Evolutionary conservation across 2,888 invertebrate genomes (phyloP), one percentile per base, ranked within the genome.

Genomic region (Elaeidobius kamerunicus): DNA sequence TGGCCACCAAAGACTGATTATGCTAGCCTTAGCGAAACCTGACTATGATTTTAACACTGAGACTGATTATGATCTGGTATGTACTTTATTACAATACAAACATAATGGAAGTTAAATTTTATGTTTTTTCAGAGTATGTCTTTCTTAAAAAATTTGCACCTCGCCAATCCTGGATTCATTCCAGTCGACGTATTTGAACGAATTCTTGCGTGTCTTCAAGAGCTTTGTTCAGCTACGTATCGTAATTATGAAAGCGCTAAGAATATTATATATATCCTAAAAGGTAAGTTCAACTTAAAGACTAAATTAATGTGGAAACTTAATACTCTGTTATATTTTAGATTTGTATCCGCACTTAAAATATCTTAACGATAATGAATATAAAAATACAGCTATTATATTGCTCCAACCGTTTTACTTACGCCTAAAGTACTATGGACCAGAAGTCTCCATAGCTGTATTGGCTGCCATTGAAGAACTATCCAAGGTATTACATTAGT

Each of bases 391-490:
- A 32, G 59, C 61, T 23, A 58, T 69, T 28, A 51, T 40, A n/a
- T 50, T 69, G 39, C 50, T 69, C 28, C 48, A 61, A 50, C 63
- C 65, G 2, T 70, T 72, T 62, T 70, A 64, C 56, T 36, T 58
- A 7, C 53, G 63, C 28, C 56, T 57, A 27, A 20, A 53, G 9
- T 59, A 59, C 51, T 76, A 72, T 59, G 76, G 77, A 6, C 69
- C 74, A 2, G 44, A 66, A 12, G 67, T 73, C 16, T 62, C 70
- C 16, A 56, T 71, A n/a, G 66, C 69, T 11, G 67, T 75, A 39
- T 59, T 76, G 2, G 63, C 72, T 17, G 75, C 75, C 44, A 61
- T 77, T n/a, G 65, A 69, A 39, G 58, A 62, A 51, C 65, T 78
- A 12, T 66, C 71, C 40, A 60, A 68, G 63, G 73, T 74, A 65